These are phyloP conservation scores for Hymenopus coronatus DNA, from an alignment of 2,888 invertebrate species.

Conservation along the genomic window DNA sequence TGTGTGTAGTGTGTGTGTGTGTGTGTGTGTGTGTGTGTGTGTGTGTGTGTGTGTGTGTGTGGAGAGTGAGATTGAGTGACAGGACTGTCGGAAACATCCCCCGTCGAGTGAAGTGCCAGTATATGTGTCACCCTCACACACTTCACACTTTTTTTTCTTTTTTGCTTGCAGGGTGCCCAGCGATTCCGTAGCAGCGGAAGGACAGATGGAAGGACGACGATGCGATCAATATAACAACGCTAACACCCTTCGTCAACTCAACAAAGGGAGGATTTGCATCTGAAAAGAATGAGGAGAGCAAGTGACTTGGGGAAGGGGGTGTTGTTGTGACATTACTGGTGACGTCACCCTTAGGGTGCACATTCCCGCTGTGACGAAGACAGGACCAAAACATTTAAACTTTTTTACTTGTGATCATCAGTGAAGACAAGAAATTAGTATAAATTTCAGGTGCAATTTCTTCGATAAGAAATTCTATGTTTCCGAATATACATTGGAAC, in stretches of 20 bases:
- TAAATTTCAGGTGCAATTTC: not conserved
- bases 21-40: too few relatives aligned
- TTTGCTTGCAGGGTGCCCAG: constrained; percentile 39
- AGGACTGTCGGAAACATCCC: not conserved
- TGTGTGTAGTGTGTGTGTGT: too few relatives aligned
- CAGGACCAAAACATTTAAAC: not conserved
- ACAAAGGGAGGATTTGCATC: not conserved
- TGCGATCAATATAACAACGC: not conserved
- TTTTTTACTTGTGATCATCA: not conserved
- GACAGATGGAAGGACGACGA: not conserved
- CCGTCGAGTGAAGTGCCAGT: constrained; percentile 33
- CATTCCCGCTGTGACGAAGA: not conserved
- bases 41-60: too few relatives aligned
- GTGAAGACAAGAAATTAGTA: not conserved
- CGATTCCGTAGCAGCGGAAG: constrained; percentile 26
- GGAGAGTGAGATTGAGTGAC: too few relatives aligned
- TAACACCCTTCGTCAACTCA: not conserved
- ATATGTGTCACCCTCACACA: constrained; percentile 26
- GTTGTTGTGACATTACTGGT: not conserved
- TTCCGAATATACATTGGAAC: not conserved
- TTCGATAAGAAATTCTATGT: not conserved
- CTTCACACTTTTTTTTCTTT: constrained; percentile 34
- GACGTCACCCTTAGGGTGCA: not conserved
- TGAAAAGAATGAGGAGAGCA: not conserved
- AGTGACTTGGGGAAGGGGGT: not conserved